Conservation (phyloP, 2,888 invertebrate genomes). For the Drosophila parthenogenetica region DNA sequence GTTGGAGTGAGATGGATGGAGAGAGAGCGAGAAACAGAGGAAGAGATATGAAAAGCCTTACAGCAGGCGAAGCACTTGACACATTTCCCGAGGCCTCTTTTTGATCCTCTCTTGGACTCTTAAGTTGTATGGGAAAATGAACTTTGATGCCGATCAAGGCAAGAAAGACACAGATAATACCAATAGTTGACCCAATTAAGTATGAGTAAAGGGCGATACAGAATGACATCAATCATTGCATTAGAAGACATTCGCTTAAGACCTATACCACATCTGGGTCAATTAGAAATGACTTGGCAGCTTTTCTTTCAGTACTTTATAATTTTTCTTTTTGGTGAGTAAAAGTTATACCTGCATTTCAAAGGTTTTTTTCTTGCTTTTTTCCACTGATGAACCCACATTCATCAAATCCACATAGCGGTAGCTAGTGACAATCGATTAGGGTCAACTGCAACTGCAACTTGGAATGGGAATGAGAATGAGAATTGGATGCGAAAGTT, state of each 20-base stretch:
- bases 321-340: constrained; percentile 31
- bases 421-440: constrained; percentile 76
- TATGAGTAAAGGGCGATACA: constrained; percentile 61
- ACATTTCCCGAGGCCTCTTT: constrained; percentile 60
- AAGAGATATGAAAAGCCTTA: background rate
- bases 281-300: constrained; percentile 77
- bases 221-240: constrained; percentile 73
- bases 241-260: constrained; percentile 59
- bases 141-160: constrained; percentile 21
- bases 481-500: constrained; percentile 40
- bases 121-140: constrained; percentile 42
- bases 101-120: constrained; percentile 1
- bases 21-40: constrained; percentile 1
- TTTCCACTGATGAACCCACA: constrained; percentile 49
- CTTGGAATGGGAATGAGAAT: constrained; percentile 4
- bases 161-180: constrained; percentile 18
- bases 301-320: constrained; percentile 42
- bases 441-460: constrained; percentile 56
- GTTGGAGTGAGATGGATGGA: background rate
- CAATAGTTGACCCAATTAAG: constrained; percentile 71
- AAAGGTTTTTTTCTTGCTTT: constrained; percentile 41
- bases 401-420: constrained; percentile 52
- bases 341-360: constrained; percentile 62
- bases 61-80: constrained; percentile 70
- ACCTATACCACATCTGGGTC: constrained; percentile 56